Percentiles rank a stretch among this genome's conserved stretches.
Evolutionary conservation across 2,113 vertebrate genomes (phyloP).

Genomic region (Leucopsar rothschildi): DNA sequence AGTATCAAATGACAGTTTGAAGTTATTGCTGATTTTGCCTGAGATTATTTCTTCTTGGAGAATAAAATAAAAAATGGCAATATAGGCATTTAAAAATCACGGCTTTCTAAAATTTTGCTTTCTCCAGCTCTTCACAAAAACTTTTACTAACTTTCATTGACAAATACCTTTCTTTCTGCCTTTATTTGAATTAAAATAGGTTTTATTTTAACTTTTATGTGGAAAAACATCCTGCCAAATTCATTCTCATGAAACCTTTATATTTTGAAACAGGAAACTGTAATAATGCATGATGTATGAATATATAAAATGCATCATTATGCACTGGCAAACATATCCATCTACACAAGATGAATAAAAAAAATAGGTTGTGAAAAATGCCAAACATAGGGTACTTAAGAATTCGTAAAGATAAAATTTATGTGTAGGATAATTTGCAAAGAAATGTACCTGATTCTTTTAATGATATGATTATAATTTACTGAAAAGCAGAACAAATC

Average conservation of each 20-base stretch:
- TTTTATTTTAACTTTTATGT: background rate
- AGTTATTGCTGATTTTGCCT: background rate
- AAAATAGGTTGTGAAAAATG: background rate
- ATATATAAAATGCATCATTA: background rate
- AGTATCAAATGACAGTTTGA: background rate
- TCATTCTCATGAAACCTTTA: background rate
- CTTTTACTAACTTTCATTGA: background rate
- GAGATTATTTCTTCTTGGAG: background rate
- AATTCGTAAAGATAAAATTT: background rate
- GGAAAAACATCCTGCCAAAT: background rate
- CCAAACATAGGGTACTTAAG: background rate
- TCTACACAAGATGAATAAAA: background rate
- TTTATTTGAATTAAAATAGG: background rate
- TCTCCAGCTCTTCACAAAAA: background rate
- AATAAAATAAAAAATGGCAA: background rate
- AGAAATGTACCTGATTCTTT: background rate
- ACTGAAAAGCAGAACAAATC: background rate
- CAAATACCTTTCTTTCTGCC: background rate
- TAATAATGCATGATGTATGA: background rate
- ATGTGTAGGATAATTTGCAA: background rate
- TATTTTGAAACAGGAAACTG: background rate
- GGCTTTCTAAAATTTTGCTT: background rate
- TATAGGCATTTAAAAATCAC: background rate
- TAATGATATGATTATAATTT: background rate
- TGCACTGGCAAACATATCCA: background rate